Evolutionary conservation across 53 echinoderm and acorn worm genomes (phyloP).

Genomic region (Hippasteria phrygiana): DNA sequence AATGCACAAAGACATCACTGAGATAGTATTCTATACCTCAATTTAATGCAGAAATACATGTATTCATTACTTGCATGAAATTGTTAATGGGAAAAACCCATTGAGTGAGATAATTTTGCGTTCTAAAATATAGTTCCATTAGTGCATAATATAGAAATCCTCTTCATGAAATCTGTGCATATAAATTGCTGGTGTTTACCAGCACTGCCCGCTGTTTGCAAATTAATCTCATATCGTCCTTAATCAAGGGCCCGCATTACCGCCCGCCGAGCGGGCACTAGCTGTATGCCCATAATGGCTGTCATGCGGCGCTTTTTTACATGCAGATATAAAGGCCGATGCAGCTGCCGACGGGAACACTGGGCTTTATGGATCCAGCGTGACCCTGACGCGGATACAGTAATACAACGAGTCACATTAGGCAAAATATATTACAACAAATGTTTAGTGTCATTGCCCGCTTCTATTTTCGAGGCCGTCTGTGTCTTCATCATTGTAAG

Average conservation of each 20-base stretch:
- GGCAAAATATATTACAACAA: no score
- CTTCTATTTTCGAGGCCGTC: no score
- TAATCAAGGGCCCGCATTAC: constrained; percentile 25
- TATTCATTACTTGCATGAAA: no score
- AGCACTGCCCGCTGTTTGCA: neutral
- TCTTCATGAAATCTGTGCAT: neutral
- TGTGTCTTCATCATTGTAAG: no score
- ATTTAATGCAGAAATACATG: no score
- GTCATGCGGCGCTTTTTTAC: constrained; percentile 1
- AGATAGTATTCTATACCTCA: no score
- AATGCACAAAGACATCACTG: no score
- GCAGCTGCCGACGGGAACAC: neutral
- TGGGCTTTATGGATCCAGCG: neutral
- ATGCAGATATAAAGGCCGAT: constrained; percentile 23
- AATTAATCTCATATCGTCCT: constrained; percentile 34
- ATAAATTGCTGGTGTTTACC: constrained; percentile 34
- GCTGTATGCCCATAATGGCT: neutral
- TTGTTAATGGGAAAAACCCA: no score
- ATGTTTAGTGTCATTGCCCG: no score
- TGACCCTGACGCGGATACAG: constrained; percentile 2
- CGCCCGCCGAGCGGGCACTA: neutral
- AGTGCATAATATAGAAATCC: neutral
- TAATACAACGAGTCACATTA: no score
- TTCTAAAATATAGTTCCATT: neutral
- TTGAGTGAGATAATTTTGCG: no score